These are phyloP conservation scores for Phainopepla nitens DNA, from an alignment of 2,113 vertebrate species.

Conservation along the genomic window DNA sequence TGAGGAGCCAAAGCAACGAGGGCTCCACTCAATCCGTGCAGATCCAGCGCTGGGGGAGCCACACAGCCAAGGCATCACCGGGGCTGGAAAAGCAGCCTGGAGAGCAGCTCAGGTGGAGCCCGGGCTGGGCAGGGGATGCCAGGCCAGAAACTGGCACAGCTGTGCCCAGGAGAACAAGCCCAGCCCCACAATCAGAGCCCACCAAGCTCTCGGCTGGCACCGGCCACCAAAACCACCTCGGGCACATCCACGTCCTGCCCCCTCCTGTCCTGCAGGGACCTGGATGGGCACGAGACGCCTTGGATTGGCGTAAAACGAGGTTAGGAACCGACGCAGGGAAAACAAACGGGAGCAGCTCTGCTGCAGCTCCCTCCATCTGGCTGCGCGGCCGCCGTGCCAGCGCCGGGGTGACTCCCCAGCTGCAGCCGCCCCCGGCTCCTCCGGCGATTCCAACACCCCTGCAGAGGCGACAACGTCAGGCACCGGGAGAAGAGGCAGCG, in stretches of 20 bases:
- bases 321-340: neutral
- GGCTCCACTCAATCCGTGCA: neutral
- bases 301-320: neutral
- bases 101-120: neutral
- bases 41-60: neutral
- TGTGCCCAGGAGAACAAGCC: neutral
- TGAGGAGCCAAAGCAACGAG: neutral
- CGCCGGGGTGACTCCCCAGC: neutral
- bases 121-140: neutral
- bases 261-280: neutral
- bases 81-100: neutral
- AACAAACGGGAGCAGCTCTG: neutral
- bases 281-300: no score
- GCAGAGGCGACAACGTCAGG: neutral
- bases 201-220: neutral
- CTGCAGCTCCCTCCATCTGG: neutral
- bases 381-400: neutral
- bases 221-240: accelerated
- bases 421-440: neutral
- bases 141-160: accelerated
- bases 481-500: neutral
- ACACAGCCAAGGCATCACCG: neutral
- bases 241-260: accelerated
- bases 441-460: neutral
- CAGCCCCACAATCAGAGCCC: neutral